Evolutionary conservation across 2,113 vertebrate genomes (phyloP).

Genomic region (Ardeotis arabs): DNA sequence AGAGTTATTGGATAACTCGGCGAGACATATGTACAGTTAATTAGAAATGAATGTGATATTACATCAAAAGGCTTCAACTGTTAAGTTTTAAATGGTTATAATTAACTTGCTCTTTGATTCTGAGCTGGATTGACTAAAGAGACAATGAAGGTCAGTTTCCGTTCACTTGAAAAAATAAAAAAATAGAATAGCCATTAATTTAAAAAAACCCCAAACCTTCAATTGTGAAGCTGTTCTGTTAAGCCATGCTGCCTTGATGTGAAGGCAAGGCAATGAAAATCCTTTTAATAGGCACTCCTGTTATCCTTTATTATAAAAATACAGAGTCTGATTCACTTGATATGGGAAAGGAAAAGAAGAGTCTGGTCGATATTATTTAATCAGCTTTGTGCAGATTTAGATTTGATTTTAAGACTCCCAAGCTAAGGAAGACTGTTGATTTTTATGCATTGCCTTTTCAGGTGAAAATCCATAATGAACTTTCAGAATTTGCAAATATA

Average conservation of each 20-base stretch:
- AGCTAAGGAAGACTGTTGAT: neutral
- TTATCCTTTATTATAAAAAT: slow-evolving; percentile 20
- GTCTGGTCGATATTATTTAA: neutral
- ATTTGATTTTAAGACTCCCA: neutral
- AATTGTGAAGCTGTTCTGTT: slow-evolving; percentile 19
- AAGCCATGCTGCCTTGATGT: slow-evolving; percentile 34
- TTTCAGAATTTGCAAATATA: neutral
- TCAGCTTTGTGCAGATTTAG: neutral
- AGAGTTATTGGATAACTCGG: slow-evolving; percentile 56
- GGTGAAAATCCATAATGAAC: neutral
- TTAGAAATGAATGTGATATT: slow-evolving; percentile 69
- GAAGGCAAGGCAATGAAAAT: slow-evolving; percentile 51
- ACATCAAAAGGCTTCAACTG: slow-evolving; percentile 72
- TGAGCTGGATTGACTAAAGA: slow-evolving; percentile 62
- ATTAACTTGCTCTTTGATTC: slow-evolving; percentile 73
- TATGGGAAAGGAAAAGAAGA: neutral
- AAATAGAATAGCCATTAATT: slow-evolving; percentile 34
- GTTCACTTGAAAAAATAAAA: slow-evolving; percentile 58
- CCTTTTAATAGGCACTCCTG: slow-evolving; percentile 38
- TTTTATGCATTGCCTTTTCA: neutral
- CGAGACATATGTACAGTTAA: slow-evolving; percentile 68
- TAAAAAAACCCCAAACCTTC: neutral
- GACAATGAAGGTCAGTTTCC: slow-evolving; percentile 67
- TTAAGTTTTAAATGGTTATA: slow-evolving; percentile 72
- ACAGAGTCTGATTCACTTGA: neutral